Base-by-base conservation (phyloP, 2,113 vertebrate genomes). In the Guaruba guarouba region DNA sequence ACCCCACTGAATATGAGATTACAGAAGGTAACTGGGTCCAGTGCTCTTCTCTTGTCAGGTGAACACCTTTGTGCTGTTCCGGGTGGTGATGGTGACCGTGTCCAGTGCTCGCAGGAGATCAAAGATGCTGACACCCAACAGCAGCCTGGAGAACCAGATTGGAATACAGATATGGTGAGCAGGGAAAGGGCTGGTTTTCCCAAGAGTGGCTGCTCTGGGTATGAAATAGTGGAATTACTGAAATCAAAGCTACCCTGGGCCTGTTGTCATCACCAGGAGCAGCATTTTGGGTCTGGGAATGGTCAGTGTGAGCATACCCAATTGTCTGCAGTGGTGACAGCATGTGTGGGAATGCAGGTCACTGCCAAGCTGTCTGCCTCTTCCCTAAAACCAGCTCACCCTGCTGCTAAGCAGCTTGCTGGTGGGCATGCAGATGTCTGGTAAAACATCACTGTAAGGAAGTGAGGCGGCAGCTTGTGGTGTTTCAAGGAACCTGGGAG, bases 101-200 rank as follows among this genome's bases (percentile, higher is more conserved):
- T 98, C 99, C 97, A 99, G 99, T 0, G 98, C 99, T 44, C 98
- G 97, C 33, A 97, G 98, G 43, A 98, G 97, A 0, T 97, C 98
- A 1, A 98, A 98, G 97, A 99, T 99, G 99, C 98, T 99, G 97
- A 99, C 98, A 0, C 98, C 98, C 52, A 99, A 98, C 95, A 98
- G 98, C 27, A 98, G 98, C 82, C 97, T 98, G 89, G 98, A 98
- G 96, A 98, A 95, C 62, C 98, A 98, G 84, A 96, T 98, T 89
- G 97, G 98, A 48, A 77, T 97, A 57, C 98, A 99, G 89, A 98
- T 98, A 33, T 99, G 99, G 99, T 99, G 97, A 99, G 98, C 70
- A 29, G 82, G 59, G 43, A 16, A 13, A 63, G 24, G 61, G 25
- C 18, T 73, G 88, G 11, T 81, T 54, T 54, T 41, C 33, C 41